Evolutionary conservation across 2,797 vertebrate species (phyloP), one percentile per base, ranked within the genome.

Genomic region (Lycodopsis pacificus): DNA sequence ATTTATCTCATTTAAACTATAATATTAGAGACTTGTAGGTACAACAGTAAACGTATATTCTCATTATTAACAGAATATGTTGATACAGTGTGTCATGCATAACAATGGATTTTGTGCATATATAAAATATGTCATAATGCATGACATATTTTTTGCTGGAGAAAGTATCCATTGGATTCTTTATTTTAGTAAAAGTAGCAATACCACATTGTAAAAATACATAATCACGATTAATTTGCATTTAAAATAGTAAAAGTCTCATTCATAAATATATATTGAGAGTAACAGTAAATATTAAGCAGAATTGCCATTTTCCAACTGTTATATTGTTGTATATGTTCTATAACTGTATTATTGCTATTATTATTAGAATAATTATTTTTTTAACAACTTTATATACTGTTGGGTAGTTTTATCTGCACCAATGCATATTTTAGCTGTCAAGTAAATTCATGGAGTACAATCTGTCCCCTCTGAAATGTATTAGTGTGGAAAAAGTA

Each of bases 101-200:
- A 48, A 10, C 20, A 20, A 13, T 53, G 49, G 4, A 51, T 42
- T 42, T 42, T 42, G 1, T 42, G 40, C 12, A 15, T 44, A 6
- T 44, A 15, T 44, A 49, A 20, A 20, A n/a, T 19, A 46, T 46
- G 15, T 46, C 17, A 20, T 49, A n/a, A 49, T 49, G 46, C 20
- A 49, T 53, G 49, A 25, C 10, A 13, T 57, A 19, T 64, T 64
- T 27, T 57, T 2, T n/a, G 49, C 5, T 34, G 10, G 20, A 27
- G 8, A 38, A 49, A 13, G 15, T 1, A 34, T 44, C 2, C 12
- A 62, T 54, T 22, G 34, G 36, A 54, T 53, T 68, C 48, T 36
- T 65, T 58, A 17, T n/a, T 63, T 70, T n/a, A 54, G 27, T 36
- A 57, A 64, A 64, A 48, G 49, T n/a, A 34, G 46, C 25, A 42